phyloP scores from a whole-genome alignment of 2,888 invertebrate species.

The Hypomecis punctinalis region DNA sequence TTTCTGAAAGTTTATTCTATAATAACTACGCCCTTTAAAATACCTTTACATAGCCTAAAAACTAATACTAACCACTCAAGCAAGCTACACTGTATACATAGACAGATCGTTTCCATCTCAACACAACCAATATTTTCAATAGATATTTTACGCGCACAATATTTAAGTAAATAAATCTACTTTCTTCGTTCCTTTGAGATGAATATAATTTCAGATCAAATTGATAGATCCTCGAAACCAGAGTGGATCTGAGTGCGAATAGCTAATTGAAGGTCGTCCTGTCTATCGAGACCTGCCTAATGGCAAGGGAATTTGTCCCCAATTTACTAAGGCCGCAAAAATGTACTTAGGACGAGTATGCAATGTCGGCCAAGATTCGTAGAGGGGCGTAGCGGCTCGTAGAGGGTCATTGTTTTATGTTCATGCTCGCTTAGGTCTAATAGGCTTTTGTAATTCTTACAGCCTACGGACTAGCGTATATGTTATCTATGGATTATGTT shows the following conservation, averaged over 20 bases:
- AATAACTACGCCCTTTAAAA: not conserved
- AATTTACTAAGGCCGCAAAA: conserved; percentile 22
- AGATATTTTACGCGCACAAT: conserved; percentile 12
- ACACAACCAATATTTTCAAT: conserved; percentile 10
- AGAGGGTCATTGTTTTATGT: not conserved
- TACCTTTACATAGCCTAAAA: not conserved
- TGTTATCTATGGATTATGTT: too few relatives aligned
- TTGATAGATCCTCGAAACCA: conserved; percentile 24
- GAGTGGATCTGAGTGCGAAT: conserved; percentile 25
- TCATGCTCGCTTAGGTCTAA: not conserved
- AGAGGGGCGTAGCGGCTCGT: conserved; percentile 1
- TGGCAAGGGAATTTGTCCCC: conserved; percentile 21
- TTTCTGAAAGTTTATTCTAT: not conserved
- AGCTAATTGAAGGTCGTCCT: conserved; percentile 25
- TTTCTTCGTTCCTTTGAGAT: conserved; percentile 19
- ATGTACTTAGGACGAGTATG: conserved; percentile 11
- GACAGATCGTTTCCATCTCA: conserved; percentile 5
- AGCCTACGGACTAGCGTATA: not conserved
- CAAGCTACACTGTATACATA: not conserved
- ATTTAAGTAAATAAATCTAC: conserved; percentile 16
- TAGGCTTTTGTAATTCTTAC: not conserved
- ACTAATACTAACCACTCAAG: too few relatives aligned
- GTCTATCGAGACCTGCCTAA: conserved; percentile 24
- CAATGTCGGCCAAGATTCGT: not conserved
- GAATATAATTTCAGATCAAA: conserved; percentile 24